A percentile compares a stretch with the other conserved stretches of the same genome.
Conservation (phyloP, 2,113 vertebrate genomes). For the Morone chrysops region DNA sequence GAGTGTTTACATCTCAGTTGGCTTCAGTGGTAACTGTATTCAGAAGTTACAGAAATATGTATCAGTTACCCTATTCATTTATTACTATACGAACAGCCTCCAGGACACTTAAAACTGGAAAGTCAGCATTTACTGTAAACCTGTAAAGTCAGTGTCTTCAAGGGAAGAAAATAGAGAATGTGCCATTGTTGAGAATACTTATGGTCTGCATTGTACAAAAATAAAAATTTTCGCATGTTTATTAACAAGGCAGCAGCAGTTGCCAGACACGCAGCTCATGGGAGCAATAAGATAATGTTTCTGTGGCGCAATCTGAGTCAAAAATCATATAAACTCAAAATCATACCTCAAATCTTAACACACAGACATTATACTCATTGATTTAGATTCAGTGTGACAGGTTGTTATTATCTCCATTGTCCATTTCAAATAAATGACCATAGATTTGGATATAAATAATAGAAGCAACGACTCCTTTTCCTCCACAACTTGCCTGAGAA, state of each 20-base stretch:
- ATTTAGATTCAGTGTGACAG: not conserved
- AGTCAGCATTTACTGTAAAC: conserved; percentile 8
- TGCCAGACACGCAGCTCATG: not conserved
- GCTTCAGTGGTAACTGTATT: not conserved
- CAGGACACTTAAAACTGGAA: not conserved
- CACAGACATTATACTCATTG: not conserved
- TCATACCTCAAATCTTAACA: not conserved
- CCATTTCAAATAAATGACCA: not conserved
- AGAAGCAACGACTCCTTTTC: not conserved
- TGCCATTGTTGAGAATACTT: not conserved
- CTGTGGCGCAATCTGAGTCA: not conserved
- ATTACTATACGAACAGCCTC: not conserved
- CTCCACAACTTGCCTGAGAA: not conserved
- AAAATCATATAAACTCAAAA: not conserved
- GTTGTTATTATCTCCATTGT: not conserved
- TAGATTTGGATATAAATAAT: not conserved
- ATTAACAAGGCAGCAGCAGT: not conserved
- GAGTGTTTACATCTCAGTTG: not conserved
- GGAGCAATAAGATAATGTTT: not conserved
- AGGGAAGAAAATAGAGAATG: not conserved
- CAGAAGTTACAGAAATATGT: not conserved
- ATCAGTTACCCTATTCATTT: not conserved
- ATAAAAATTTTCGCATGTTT: not conserved
- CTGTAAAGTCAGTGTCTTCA: not conserved
- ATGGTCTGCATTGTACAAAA: not conserved